Percentiles rank a stretch among this genome's conserved stretches.
These are phyloP conservation scores for Hyles euphorbiae DNA, from an alignment of 1,140 invertebrate species.

Conservation along the genomic window DNA sequence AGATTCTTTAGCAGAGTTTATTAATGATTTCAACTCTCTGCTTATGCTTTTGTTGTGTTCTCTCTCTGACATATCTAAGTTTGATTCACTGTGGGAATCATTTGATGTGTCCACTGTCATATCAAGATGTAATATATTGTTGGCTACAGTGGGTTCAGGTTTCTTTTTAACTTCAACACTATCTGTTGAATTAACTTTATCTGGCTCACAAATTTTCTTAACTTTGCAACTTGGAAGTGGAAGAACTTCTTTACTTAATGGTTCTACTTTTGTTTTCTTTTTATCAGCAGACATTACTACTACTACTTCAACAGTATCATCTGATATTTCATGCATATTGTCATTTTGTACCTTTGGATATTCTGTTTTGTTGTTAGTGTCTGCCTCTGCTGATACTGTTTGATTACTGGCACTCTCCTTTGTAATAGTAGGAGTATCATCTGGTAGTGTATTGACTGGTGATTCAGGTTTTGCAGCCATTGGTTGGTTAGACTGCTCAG, in stretches of 20 bases:
- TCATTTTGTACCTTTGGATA: background rate
- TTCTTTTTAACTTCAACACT: constrained; percentile 2
- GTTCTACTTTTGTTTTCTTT: constrained; percentile 4
- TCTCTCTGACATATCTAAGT: constrained; percentile 48
- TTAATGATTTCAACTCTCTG: constrained; percentile 66
- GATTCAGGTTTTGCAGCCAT: background rate
- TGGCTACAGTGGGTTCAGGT: background rate
- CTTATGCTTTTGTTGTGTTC: constrained; percentile 63
- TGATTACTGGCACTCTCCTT: background rate
- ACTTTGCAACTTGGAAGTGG: constrained; percentile 4
- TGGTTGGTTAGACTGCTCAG: constrained; percentile 1
- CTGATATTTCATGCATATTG: background rate
- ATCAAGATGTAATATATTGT: constrained; percentile 13
- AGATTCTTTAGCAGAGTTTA: constrained; percentile 71
- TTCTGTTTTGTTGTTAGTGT: background rate
- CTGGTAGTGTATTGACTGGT: background rate
- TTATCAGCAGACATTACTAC: constrained; percentile 4
- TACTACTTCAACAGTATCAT: background rate
- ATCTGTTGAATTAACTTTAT: background rate
- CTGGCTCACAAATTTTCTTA: background rate
- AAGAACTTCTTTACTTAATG: constrained; percentile 13
- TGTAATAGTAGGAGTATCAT: background rate
- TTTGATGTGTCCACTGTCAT: constrained; percentile 36
- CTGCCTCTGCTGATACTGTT: background rate
- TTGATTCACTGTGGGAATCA: constrained; percentile 42